Percentiles rank a stretch among this genome's conserved stretches.
phyloP scores from a whole-genome alignment of 2,797 vertebrate genomes.

The Sternotherus odoratus region DNA sequence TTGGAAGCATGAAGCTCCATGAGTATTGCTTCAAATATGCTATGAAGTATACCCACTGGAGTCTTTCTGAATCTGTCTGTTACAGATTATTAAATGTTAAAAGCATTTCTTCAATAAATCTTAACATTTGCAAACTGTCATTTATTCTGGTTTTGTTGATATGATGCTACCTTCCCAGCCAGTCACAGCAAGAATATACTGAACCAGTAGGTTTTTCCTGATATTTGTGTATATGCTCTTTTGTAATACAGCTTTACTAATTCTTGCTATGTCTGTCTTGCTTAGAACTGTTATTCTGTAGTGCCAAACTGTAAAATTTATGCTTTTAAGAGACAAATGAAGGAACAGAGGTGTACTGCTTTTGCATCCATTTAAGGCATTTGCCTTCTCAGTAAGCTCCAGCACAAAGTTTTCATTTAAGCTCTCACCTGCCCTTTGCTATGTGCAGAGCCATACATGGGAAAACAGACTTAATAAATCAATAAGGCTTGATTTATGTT shows the following conservation, averaged over 20 bases:
- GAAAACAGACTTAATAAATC: conserved; percentile 31
- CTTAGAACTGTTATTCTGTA: conserved; percentile 34
- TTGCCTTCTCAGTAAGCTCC: conserved; percentile 31
- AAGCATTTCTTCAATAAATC: background rate
- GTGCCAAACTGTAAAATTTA: conserved; percentile 44
- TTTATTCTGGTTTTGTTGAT: background rate
- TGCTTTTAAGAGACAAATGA: conserved; percentile 52
- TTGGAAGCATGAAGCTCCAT: background rate
- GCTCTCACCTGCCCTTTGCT: conserved; percentile 50
- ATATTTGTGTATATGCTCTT: background rate
- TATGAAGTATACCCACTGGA: background rate
- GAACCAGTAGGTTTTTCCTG: conserved; percentile 1
- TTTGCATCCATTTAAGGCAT: conserved; percentile 55
- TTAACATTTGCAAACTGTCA: background rate
- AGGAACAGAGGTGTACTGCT: conserved; percentile 21
- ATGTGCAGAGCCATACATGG: background rate
- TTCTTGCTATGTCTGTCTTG: conserved; percentile 1
- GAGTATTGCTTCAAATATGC: background rate
- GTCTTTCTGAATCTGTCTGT: background rate
- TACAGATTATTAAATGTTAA: background rate
- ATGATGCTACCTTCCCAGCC: background rate
- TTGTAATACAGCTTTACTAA: background rate
- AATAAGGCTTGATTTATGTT: conserved; percentile 36
- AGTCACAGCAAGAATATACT: background rate
- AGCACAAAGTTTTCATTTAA: conserved; percentile 21